These are phyloP conservation scores for Oryzias curvinotus DNA, from an alignment of 2,113 vertebrate genomes.

Conservation along the genomic window DNA sequence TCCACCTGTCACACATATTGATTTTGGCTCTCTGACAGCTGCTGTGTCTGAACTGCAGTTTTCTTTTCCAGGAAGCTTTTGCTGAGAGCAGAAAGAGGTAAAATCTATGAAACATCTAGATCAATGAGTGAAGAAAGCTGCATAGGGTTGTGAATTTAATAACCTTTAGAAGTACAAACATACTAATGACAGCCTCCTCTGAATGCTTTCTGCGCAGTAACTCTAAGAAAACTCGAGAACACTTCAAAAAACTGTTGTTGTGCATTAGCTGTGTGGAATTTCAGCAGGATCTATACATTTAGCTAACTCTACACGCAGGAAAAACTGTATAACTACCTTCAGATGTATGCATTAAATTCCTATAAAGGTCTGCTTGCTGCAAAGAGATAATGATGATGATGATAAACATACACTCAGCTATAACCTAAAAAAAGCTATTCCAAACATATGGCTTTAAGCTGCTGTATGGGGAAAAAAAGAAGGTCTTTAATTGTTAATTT, in stretches of 20 bases:
- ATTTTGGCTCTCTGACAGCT: slow-evolving; percentile 20
- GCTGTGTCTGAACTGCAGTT: slow-evolving; percentile 7
- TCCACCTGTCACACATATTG: slow-evolving; percentile 14
- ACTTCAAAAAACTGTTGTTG: too few species aligned
- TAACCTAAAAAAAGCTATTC: not conserved
- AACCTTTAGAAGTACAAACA: slow-evolving; percentile 4
- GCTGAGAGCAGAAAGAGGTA: slow-evolving; percentile 7
- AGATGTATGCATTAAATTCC: not conserved
- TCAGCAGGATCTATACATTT: too few species aligned
- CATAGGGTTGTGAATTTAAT: not conserved
- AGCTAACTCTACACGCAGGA: too few species aligned
- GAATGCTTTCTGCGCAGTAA: not conserved
- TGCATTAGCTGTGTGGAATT: too few species aligned
- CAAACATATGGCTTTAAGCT: slow-evolving; percentile 3
- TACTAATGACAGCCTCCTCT: not conserved
- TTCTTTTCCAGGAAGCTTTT: not conserved
- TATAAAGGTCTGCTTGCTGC: not conserved
- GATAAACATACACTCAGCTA: slow-evolving; percentile 1
- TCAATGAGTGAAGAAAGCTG: slow-evolving; percentile 8
- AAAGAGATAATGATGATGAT: not conserved
- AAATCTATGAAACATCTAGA: slow-evolving; percentile 14
- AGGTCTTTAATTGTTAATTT: slow-evolving; percentile 40
- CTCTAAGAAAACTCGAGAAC: not conserved
- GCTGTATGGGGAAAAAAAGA: not conserved
- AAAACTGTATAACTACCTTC: slow-evolving; percentile 17